Evolutionary conservation across 2,113 vertebrate genomes (phyloP).

Genomic region (Scomber colias): DNA sequence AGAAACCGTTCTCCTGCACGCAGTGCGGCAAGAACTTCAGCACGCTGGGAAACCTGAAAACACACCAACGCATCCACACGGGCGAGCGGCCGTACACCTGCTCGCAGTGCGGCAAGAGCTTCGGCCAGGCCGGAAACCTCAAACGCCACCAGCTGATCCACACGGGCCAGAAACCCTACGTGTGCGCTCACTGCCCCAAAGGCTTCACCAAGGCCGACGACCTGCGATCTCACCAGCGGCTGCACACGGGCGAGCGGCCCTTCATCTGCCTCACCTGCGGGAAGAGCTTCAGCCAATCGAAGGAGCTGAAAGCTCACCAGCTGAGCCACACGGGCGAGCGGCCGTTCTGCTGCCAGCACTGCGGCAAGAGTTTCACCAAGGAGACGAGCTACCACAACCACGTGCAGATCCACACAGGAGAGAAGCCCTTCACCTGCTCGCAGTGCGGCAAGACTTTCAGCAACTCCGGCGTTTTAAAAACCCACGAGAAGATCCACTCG

Average conservation of each 20-base stretch:
- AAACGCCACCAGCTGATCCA: constrained; percentile 87
- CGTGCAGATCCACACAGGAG: constrained; percentile 82
- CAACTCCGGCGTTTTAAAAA: constrained; percentile 85
- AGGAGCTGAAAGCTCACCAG: constrained; percentile 85
- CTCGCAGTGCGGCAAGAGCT: constrained; percentile 87
- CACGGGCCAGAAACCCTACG: constrained; percentile 86
- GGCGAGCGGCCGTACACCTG: constrained; percentile 86
- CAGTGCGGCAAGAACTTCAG: constrained; percentile 86
- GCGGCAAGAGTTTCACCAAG: constrained; percentile 85
- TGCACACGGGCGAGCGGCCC: constrained; percentile 85
- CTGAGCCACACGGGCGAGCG: constrained; percentile 83
- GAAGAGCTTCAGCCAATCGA: constrained; percentile 84
- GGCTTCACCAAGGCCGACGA: constrained; percentile 86
- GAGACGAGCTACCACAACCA: constrained; percentile 85
- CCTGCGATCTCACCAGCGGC: constrained; percentile 85
- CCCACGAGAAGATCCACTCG: constrained; percentile 87
- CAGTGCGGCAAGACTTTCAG: constrained; percentile 86
- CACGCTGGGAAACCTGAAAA: constrained; percentile 87
- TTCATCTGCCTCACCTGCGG: constrained; percentile 83
- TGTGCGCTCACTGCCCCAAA: constrained; percentile 86
- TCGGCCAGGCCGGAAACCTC: constrained; percentile 86
- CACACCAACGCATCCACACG: constrained; percentile 87
- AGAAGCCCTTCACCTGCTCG: constrained; percentile 82
- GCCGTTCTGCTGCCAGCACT: constrained; percentile 83
- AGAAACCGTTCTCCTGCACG: constrained; percentile 85